These are phyloP conservation scores for Drosophila infuscata DNA, from an alignment of 2,888 invertebrate genomes.

Conservation along the genomic window DNA sequence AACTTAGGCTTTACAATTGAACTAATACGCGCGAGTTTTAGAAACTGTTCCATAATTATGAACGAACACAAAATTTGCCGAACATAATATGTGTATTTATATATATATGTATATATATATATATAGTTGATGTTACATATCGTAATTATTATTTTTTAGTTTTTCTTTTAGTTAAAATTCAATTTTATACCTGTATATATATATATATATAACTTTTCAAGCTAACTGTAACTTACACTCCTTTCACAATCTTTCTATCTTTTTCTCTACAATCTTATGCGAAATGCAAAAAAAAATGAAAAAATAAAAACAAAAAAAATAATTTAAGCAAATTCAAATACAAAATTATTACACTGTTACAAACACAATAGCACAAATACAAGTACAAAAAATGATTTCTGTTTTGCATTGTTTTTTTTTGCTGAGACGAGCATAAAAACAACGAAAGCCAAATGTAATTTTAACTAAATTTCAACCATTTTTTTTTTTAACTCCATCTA, in stretches of 20 bases:
- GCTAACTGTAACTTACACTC: slow-evolving; percentile 41
- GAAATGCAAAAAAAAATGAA: slow-evolving; percentile 41
- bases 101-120: neutral
- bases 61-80: slow-evolving; percentile 44
- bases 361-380: slow-evolving; percentile 12
- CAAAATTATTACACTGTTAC: slow-evolving; percentile 18
- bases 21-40: slow-evolving; percentile 76
- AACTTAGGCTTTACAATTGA: slow-evolving; percentile 75
- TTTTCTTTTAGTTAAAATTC: slow-evolving; percentile 65
- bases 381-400: slow-evolving; percentile 22
- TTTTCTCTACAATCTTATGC: slow-evolving; percentile 29
- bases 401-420: slow-evolving; percentile 26
- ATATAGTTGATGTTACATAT: slow-evolving; percentile 1
- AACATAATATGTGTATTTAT: slow-evolving; percentile 25
- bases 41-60: slow-evolving; percentile 55
- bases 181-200: slow-evolving; percentile 66
- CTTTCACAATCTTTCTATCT: slow-evolving; percentile 2
- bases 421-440: slow-evolving; percentile 34
- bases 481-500: slow-evolving; percentile 15
- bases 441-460: slow-evolving; percentile 61
- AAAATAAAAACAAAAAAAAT: neutral
- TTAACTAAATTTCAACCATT: slow-evolving; percentile 63
- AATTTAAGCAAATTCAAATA: neutral
- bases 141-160: neutral
- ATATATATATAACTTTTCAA: slow-evolving; percentile 61